These are phyloP conservation scores for Sebastes oblongus DNA, from an alignment of 2,797 vertebrate genomes.

Conservation along the genomic window DNA sequence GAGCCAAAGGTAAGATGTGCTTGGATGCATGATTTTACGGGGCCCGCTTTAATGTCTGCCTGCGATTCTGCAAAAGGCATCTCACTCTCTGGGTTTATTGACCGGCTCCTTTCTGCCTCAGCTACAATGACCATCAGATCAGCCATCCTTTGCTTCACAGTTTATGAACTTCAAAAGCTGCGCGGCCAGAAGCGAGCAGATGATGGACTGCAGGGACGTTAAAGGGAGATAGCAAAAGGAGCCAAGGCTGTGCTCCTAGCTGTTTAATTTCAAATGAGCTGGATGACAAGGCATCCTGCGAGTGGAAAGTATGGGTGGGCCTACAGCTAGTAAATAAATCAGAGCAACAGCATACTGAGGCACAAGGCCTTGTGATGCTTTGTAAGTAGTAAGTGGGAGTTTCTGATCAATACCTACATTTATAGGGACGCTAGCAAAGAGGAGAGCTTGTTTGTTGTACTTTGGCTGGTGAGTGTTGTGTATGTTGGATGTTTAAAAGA, in stretches of 20 bases:
- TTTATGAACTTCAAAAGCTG: constrained; percentile 68
- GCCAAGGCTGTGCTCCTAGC: constrained; percentile 37
- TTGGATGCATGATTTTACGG: constrained; percentile 45
- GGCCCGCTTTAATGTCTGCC: constrained; percentile 34
- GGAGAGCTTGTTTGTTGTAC: constrained; percentile 18
- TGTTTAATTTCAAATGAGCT: constrained; percentile 65
- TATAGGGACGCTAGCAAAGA: constrained; percentile 22
- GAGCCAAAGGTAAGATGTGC: constrained; percentile 42
- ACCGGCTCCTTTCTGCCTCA: constrained; percentile 59
- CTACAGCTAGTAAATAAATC: constrained; percentile 54
- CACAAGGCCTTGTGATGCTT: constrained; percentile 22
- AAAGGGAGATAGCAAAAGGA: constrained; percentile 44
- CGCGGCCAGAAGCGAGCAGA: constrained; percentile 23
- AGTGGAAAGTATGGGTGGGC: constrained; percentile 27
- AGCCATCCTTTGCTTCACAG: constrained; percentile 70
- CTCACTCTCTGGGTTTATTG: constrained; percentile 65
- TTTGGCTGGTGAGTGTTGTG: constrained; percentile 1
- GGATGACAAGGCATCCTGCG: constrained; percentile 47
- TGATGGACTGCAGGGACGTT: constrained; percentile 63
- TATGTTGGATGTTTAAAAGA: constrained; percentile 5
- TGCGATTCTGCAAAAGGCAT: constrained; percentile 39
- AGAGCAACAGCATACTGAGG: constrained; percentile 15
- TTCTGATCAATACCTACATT: constrained; percentile 52
- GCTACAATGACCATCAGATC: constrained; percentile 71
- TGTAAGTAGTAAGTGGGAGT: constrained; percentile 36